Conservation (phyloP, 37 sponge, comb jelly and placozoan species). For the Dysidea cf. avara region DNA sequence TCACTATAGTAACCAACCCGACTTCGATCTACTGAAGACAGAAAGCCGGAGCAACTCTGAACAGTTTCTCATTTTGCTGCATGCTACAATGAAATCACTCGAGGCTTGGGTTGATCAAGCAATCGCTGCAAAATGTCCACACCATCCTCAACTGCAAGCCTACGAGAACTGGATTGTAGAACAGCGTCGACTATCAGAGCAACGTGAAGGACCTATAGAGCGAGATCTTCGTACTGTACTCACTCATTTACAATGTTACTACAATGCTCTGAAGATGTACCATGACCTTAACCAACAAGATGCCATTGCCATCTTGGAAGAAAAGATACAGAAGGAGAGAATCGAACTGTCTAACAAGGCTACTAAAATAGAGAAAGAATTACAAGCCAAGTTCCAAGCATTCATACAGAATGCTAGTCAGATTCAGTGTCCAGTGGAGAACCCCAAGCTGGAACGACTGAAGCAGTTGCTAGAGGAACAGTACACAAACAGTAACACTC, state of each 20-base stretch:
- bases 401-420: neutral
- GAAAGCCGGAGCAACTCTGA: constrained; percentile 26
- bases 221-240: constrained; percentile 23
- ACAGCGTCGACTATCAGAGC: neutral
- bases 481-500: neutral
- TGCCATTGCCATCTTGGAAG: constrained; percentile 40
- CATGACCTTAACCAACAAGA: constrained; percentile 36
- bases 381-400: neutral
- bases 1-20: constrained; percentile 5
- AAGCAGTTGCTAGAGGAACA: neutral
- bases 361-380: neutral
- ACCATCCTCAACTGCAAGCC: neutral
- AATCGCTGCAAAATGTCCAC: neutral
- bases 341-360: neutral
- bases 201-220: constrained; percentile 1
- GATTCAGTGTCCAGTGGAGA: constrained; percentile 4
- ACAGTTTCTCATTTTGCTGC: neutral
- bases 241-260: constrained; percentile 16
- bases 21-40: neutral
- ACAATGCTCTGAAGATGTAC: constrained; percentile 30
- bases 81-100: constrained; percentile 9
- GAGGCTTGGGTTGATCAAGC: neutral
- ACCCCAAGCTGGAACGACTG: constrained; percentile 36
- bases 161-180: neutral
- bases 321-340: neutral